Evolutionary conservation across 2,888 invertebrate genomes (phyloP), one percentile per base, ranked within the genome.

Genomic region (Melieria crassipennis): DNA sequence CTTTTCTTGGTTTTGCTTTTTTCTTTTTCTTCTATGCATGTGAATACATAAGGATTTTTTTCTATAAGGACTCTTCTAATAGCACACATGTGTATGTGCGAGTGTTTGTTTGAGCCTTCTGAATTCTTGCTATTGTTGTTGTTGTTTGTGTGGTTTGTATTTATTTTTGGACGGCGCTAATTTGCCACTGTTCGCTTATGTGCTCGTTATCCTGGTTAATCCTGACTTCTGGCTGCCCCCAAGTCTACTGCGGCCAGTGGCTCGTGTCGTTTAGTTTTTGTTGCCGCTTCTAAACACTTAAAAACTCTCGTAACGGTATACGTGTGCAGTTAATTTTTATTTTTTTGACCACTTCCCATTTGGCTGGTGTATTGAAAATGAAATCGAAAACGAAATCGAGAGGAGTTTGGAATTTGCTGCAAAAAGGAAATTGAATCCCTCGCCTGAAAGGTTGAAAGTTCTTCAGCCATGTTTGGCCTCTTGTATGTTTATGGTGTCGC

Each of bases 111-210:
- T 61, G 56, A 62, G 61, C 61, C 42, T 69, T 62, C 30, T 56
- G 62, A 69, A 55, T 62, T 69, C 46, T 63, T 69, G 42, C 69
- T 52, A 30, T 69, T 63, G 48, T 56, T 63, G 48, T 56, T 63
- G 55, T 55, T 46, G 46, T 13, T 4, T 7, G 11, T 50, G 43
- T 43, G 45, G 9, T 46, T 58, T 47, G n/a, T 57, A 45, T 48
- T 62, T 69, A 11, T 69, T 61, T 62, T 62, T 62, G 13, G 56
- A 67, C 63, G 65, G 61, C 72, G 74, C 75, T 76, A 78, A 78
- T 76, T 76, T 78, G 77, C 75, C 75, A 74, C 75, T 30, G 30
- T 76, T 78, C 76, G 75, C 77, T 75, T 78, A 75, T 75, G 69
- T 71, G 75, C 76, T 76, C 75, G 76, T 77, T 76, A 77, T 75